These are phyloP conservation scores for Conus betulinus DNA, from an alignment of 1,140 invertebrate genomes.

Conservation along the genomic window DNA sequence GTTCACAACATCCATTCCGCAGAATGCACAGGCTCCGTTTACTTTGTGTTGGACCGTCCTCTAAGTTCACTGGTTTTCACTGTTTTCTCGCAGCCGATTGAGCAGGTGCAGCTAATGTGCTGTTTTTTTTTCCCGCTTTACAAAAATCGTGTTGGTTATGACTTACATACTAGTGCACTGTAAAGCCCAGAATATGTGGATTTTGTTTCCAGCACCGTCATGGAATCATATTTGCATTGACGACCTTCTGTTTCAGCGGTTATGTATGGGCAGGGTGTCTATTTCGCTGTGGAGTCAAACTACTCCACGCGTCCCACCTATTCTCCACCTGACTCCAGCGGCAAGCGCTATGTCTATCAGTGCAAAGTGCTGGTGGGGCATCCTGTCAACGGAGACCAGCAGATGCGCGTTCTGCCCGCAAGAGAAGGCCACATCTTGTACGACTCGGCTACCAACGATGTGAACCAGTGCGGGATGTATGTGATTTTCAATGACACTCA, in stretches of 20 bases:
- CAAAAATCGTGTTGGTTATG: no score
- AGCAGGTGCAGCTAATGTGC: no score
- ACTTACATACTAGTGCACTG: no score
- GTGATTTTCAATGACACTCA: slow-evolving; percentile 62
- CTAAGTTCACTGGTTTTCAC: no score
- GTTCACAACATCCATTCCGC: no score
- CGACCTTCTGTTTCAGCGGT: slow-evolving; percentile 40
- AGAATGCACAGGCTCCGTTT: no score
- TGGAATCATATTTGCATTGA: no score
- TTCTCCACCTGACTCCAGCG: slow-evolving; percentile 25
- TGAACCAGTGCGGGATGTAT: slow-evolving; percentile 35
- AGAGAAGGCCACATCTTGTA: slow-evolving; percentile 36
- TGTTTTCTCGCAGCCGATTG: no score
- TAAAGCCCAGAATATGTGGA: no score
- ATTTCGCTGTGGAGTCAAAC: slow-evolving; percentile 52
- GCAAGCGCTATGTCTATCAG: slow-evolving; percentile 29
- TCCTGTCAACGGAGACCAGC: background rate
- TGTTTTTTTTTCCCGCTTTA: no score
- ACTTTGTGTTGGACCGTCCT: no score
- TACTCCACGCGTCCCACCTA: slow-evolving; percentile 40
- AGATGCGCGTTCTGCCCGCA: slow-evolving; percentile 8
- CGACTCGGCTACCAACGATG: slow-evolving; percentile 46
- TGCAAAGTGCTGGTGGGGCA: slow-evolving; percentile 41
- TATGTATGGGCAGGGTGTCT: slow-evolving; percentile 59
- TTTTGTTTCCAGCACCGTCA: no score